These are phyloP conservation scores for Rhynchonema sp. DNA, from an alignment of 2,888 invertebrate species.

Conservation along the genomic window DNA sequence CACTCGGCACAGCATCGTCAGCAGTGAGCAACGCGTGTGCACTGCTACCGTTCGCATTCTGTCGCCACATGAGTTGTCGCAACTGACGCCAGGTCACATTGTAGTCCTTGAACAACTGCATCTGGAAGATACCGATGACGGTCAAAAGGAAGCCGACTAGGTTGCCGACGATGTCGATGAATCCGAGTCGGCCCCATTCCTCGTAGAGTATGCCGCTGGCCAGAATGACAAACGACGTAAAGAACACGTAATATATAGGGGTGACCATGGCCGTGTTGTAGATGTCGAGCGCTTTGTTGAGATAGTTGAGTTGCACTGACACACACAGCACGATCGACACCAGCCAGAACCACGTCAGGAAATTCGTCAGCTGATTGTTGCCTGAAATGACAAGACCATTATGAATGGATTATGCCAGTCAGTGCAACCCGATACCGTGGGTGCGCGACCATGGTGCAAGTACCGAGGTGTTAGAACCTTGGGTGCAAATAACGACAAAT, in stretches of 20 bases:
- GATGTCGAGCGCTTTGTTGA: slow-evolving; percentile 71
- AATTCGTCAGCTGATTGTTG: slow-evolving; percentile 51
- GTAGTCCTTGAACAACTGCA: slow-evolving; percentile 68
- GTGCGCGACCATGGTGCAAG: too few relatives aligned
- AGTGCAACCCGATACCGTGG: too few relatives aligned
- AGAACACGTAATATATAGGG: slow-evolving; percentile 89
- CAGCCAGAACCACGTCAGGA: slow-evolving; percentile 58
- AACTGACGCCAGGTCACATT: slow-evolving; percentile 40
- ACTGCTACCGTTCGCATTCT: too few relatives aligned
- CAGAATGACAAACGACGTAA: slow-evolving; percentile 71
- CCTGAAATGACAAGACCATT: slow-evolving; percentile 11
- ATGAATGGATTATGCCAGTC: too few relatives aligned
- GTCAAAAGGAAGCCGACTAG: slow-evolving; percentile 48
- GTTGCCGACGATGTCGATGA: neutral
- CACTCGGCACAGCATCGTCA: too few relatives aligned
- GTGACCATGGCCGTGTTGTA: slow-evolving; percentile 88
- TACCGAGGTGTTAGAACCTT: too few relatives aligned
- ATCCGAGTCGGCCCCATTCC: slow-evolving; percentile 64
- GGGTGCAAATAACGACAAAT: too few relatives aligned
- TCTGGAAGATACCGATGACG: slow-evolving; percentile 65
- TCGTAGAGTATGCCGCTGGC: slow-evolving; percentile 74
- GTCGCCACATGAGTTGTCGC: slow-evolving; percentile 8
- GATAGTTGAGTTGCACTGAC: slow-evolving; percentile 76
- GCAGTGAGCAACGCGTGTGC: too few relatives aligned
- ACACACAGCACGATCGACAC: slow-evolving; percentile 54